phyloP scores from a whole-genome alignment of 2,797 vertebrate genomes.

The Sebastes melanostomus region DNA sequence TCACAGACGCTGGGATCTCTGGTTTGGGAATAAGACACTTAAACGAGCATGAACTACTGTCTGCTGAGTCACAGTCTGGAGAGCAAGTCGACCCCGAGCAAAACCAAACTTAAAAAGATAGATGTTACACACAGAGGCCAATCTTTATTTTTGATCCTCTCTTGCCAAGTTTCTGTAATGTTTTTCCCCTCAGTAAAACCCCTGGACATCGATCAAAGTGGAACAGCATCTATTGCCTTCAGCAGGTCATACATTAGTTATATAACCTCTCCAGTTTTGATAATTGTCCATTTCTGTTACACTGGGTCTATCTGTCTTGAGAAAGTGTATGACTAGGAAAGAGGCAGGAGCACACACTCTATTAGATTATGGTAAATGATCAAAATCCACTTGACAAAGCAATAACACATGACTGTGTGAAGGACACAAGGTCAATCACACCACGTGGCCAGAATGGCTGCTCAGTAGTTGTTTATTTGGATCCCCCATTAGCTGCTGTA shows the following conservation, averaged over 20 bases:
- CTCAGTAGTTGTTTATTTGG: not conserved
- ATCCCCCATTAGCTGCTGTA: not conserved
- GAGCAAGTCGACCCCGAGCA: not conserved
- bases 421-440: constrained; percentile 1
- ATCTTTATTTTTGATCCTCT: constrained; percentile 6
- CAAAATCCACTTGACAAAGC: constrained; percentile 11
- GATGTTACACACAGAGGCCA: not conserved
- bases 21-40: not conserved
- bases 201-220: constrained; percentile 2
- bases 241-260: constrained; percentile 6
- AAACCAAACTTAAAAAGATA: constrained; percentile 9
- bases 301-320: not conserved
- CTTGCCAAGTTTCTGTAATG: not conserved
- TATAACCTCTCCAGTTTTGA: not conserved
- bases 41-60: not conserved
- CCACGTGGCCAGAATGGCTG: not conserved
- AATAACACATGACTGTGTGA: not conserved
- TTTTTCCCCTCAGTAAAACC: not conserved
- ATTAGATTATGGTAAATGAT: constrained; percentile 2
- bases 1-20: constrained; percentile 5
- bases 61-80: constrained; percentile 8
- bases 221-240: not conserved
- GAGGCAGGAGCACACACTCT: not conserved
- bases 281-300: not conserved
- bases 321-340: not conserved